Percentiles rank a stretch among this genome's conserved stretches.
These are phyloP conservation scores for Andrena fulva DNA, from an alignment of 2,888 invertebrate genomes.

Conservation along the genomic window DNA sequence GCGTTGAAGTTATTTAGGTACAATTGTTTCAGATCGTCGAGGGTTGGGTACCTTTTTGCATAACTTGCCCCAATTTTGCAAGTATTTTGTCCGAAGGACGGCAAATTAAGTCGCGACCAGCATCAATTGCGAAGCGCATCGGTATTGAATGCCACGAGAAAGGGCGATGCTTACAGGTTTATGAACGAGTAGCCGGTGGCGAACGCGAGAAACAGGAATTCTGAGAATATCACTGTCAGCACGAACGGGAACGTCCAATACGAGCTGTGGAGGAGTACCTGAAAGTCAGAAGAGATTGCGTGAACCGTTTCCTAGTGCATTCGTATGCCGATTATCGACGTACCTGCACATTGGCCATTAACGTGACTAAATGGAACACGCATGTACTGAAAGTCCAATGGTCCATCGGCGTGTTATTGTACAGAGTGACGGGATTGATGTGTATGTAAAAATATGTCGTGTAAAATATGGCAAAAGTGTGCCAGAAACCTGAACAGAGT, in stretches of 20 bases:
- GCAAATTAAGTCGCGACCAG: too few relatives aligned
- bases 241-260: slow-evolving; percentile 88
- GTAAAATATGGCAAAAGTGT: slow-evolving; percentile 88
- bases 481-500: slow-evolving; percentile 87
- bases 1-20: too few relatives aligned
- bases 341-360: slow-evolving; percentile 79
- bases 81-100: too few relatives aligned
- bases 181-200: slow-evolving; percentile 87
- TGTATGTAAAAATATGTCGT: slow-evolving; percentile 85
- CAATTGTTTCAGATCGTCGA: too few relatives aligned
- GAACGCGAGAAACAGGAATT: slow-evolving; percentile 86
- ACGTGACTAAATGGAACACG: slow-evolving; percentile 78
- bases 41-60: too few relatives aligned
- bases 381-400: slow-evolving; percentile 84
- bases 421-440: slow-evolving; percentile 85
- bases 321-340: neutral
- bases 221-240: slow-evolving; percentile 86
- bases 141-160: neutral
- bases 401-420: slow-evolving; percentile 86
- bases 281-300: slow-evolving; percentile 46
- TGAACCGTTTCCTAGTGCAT: neutral
- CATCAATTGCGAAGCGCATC: too few relatives aligned
- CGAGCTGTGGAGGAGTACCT: slow-evolving; percentile 85
- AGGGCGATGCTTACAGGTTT: slow-evolving; percentile 84
- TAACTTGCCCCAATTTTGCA: too few relatives aligned